Evolutionary conservation across 2,888 invertebrate species (phyloP).

Genomic region (Drosophila stalkeri): DNA sequence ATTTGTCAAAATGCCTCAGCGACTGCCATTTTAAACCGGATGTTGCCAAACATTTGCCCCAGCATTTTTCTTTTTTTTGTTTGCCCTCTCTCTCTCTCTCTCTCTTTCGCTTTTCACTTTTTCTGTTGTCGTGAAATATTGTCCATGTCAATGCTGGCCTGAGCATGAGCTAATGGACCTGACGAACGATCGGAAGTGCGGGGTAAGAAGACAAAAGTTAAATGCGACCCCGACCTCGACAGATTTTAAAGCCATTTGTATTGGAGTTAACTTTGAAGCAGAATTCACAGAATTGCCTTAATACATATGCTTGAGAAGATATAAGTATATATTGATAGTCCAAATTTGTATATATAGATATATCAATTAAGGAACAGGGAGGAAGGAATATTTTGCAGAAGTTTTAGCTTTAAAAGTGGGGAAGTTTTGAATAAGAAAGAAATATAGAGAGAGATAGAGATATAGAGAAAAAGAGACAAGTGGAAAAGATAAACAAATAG

Average conservation of each 20-base stretch:
- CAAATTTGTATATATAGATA: too few relatives aligned
- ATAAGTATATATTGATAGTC: too few relatives aligned
- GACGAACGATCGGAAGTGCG: not conserved
- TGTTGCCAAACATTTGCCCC: conserved; percentile 70
- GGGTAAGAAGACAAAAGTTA: not conserved
- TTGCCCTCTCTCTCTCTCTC: not conserved
- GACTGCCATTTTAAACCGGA: conserved; percentile 79
- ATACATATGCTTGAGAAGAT: not conserved
- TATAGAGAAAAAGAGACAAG: not conserved
- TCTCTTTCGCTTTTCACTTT: not conserved
- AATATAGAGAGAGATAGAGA: too few relatives aligned
- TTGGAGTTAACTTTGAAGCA: not conserved
- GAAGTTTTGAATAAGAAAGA: too few relatives aligned
- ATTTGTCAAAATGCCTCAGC: conserved; percentile 74
- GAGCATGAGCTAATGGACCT: conserved; percentile 46
- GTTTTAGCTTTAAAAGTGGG: not conserved
- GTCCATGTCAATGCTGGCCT: conserved; percentile 40
- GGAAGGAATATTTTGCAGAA: not conserved
- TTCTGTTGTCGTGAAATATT: conserved; percentile 25
- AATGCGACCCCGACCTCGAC: conserved; percentile 9
- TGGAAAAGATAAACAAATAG: too few relatives aligned
- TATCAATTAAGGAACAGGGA: not conserved
- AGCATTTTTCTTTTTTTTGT: conserved; percentile 32
- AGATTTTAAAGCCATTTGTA: not conserved
- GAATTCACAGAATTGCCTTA: not conserved